Evolutionary conservation across 2,888 invertebrate genomes (phyloP).

Genomic region (Mesorhabditis spiculigera): DNA sequence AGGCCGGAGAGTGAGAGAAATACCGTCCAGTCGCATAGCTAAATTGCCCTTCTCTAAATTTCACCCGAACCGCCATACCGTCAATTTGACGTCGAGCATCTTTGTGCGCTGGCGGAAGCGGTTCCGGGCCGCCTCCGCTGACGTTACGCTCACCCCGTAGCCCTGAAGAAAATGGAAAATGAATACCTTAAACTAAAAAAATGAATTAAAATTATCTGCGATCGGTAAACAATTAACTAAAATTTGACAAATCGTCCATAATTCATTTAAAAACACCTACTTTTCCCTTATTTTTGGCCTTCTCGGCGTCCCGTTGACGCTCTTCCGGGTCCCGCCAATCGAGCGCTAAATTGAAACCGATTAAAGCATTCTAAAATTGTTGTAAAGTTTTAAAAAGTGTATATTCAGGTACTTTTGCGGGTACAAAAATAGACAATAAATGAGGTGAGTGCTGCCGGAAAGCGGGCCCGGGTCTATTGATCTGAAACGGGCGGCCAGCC

Average conservation of each 20-base stretch:
- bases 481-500: too few species aligned
- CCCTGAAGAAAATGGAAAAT: constrained; percentile 13
- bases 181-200: too few species aligned
- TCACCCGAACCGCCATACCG: constrained; percentile 12
- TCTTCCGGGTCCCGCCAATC: constrained; percentile 5
- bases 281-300: constrained; percentile 4
- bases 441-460: too few species aligned
- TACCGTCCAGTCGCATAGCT: constrained; percentile 43
- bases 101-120: constrained; percentile 24
- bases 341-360: not conserved
- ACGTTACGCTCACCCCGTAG: constrained; percentile 34
- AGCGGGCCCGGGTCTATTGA: too few species aligned
- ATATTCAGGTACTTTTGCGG: too few species aligned
- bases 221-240: too few species aligned
- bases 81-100: constrained; percentile 30
- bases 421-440: too few species aligned
- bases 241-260: too few species aligned
- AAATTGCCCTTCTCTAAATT: not conserved
- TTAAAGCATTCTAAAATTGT: too few species aligned
- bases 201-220: too few species aligned
- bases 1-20: constrained; percentile 40
- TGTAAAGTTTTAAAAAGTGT: too few species aligned
- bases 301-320: constrained; percentile 5
- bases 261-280: too few species aligned
- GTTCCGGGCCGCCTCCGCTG: constrained; percentile 29